These are phyloP conservation scores for Mythimna loreyi DNA, from an alignment of 2,888 invertebrate genomes.

Conservation along the genomic window DNA sequence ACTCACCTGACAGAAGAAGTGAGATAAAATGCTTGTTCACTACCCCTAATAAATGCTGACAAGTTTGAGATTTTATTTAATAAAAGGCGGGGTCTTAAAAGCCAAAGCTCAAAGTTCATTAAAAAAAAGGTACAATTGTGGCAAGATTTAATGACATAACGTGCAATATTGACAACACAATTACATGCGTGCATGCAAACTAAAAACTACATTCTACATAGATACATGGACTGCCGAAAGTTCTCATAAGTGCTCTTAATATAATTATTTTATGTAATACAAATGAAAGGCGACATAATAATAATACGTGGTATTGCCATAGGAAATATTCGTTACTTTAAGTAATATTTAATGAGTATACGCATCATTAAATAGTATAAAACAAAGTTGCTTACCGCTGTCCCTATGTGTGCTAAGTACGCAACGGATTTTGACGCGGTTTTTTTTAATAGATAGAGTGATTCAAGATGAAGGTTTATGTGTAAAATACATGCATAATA, in stretches of 20 bases:
- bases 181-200: constrained; percentile 37
- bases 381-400: no score
- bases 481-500: no score
- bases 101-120: neutral
- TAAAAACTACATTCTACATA: constrained; percentile 27
- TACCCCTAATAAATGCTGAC: no score
- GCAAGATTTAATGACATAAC: constrained; percentile 49
- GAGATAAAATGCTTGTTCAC: no score
- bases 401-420: no score
- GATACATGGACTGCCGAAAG: constrained; percentile 19
- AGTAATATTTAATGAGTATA: neutral
- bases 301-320: neutral
- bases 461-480: no score
- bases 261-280: neutral
- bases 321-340: neutral
- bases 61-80: neutral
- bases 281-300: neutral
- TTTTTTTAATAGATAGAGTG: no score
- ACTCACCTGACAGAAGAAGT: no score
- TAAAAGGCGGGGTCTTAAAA: neutral
- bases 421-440: no score
- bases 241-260: neutral
- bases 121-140: constrained; percentile 12
- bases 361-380: neutral
- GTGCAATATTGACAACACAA: constrained; percentile 43